These are phyloP conservation scores for Drosophila sturtevanti DNA, from an alignment of 1,140 invertebrate genomes.

Conservation along the genomic window DNA sequence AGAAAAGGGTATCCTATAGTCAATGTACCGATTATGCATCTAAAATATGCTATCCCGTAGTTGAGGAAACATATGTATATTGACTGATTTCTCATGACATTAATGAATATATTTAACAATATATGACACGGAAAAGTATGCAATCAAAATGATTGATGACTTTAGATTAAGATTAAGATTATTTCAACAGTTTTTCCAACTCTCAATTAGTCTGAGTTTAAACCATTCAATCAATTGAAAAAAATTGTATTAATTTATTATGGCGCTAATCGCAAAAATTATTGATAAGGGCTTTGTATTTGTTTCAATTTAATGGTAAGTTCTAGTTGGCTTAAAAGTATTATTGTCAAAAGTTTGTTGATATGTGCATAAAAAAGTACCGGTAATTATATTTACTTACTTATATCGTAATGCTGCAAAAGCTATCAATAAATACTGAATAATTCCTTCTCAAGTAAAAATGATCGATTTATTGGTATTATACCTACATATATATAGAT, in stretches of 20 bases:
- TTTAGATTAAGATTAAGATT: constrained; percentile 62
- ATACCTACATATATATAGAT: not conserved
- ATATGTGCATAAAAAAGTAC: not conserved
- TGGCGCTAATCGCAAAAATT: constrained; percentile 18
- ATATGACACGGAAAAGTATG: constrained; percentile 66
- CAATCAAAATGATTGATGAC: constrained; percentile 76
- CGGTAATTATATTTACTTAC: not conserved
- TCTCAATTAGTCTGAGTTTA: constrained; percentile 2
- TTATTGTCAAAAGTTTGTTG: too few relatives aligned
- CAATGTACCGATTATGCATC: not conserved
- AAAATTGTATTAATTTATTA: constrained; percentile 52
- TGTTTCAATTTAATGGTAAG: not conserved
- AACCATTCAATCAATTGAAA: constrained; percentile 50
- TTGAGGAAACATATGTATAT: not conserved
- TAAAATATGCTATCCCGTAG: not conserved
- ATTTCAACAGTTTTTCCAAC: constrained; percentile 49
- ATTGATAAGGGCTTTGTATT: not conserved
- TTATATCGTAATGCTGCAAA: not conserved
- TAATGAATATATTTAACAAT: constrained; percentile 30
- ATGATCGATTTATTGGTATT: not conserved
- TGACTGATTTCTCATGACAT: not conserved
- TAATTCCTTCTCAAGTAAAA: not conserved
- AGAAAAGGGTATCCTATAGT: not conserved
- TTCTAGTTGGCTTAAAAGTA: not conserved
- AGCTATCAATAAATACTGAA: not conserved